Percentiles rank a stretch among this genome's conserved stretches.
phyloP scores from a whole-genome alignment of 1,140 invertebrate species.

The Caerostris extrusa region DNA sequence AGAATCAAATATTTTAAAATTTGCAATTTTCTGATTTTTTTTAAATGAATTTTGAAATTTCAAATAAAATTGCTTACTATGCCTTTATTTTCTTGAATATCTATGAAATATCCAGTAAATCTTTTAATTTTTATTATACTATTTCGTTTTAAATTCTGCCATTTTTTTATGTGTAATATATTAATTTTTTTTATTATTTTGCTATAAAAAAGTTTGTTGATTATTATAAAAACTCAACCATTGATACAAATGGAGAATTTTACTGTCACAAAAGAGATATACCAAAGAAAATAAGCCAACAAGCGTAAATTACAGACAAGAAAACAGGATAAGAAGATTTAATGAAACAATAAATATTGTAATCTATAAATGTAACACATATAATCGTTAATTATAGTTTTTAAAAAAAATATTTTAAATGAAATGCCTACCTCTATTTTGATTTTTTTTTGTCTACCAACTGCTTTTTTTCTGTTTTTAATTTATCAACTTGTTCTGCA shows the following conservation, averaged over 20 bases:
- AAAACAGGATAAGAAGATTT: background rate
- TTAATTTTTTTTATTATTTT: too few relatives aligned
- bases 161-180: too few relatives aligned
- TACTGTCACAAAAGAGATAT: too few relatives aligned
- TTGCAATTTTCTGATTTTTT: too few relatives aligned
- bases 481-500: constrained; percentile 85
- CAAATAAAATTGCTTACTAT: background rate
- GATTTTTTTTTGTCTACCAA: constrained; percentile 86
- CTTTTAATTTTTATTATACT: background rate
- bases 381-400: background rate
- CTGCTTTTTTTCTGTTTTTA: constrained; percentile 85
- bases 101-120: background rate
- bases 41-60: background rate
- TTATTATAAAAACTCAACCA: too few relatives aligned
- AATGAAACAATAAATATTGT: background rate
- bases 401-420: background rate
- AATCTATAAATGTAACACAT: background rate
- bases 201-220: too few relatives aligned
- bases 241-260: too few relatives aligned
- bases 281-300: too few relatives aligned
- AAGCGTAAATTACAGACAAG: too few relatives aligned
- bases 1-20: too few relatives aligned
- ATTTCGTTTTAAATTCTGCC: background rate
- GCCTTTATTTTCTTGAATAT: background rate
- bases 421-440: constrained; percentile 85